These are phyloP conservation scores for Hypercompe scribonia DNA, from an alignment of 2,888 invertebrate species.

Conservation along the genomic window DNA sequence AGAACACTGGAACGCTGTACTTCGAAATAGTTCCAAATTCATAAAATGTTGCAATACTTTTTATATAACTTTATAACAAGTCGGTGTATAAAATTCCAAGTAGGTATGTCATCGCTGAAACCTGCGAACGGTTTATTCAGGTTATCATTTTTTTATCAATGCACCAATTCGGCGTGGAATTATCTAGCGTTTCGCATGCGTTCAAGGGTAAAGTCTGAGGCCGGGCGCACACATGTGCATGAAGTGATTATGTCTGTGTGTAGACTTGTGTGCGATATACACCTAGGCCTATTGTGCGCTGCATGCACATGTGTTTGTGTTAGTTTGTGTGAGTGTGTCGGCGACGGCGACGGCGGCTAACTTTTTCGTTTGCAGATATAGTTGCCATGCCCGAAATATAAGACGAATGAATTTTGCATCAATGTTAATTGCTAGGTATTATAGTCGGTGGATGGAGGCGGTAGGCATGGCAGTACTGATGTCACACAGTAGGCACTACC, in stretches of 20 bases:
- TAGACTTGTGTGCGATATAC: conserved; percentile 60
- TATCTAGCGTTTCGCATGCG: conserved; percentile 80
- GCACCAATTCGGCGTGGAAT: conserved; percentile 78
- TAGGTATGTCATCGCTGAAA: conserved; percentile 54
- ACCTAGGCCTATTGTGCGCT: conserved; percentile 76
- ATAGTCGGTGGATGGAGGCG: conserved; percentile 47
- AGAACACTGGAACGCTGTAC: background rate
- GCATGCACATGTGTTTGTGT: conserved; percentile 64
- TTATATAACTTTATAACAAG: conserved; percentile 5
- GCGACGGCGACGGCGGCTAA: conserved; percentile 72
- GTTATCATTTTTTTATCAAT: conserved; percentile 82
- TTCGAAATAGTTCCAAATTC: background rate
- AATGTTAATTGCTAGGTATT: conserved; percentile 75
- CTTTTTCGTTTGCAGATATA: conserved; percentile 81
- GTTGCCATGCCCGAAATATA: conserved; percentile 85
- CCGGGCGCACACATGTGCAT: conserved; percentile 71
- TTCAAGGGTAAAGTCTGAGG: conserved; percentile 84
- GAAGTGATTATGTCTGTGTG: conserved; percentile 58
- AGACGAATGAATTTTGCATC: conserved; percentile 78
- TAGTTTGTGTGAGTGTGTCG: conserved; percentile 70
- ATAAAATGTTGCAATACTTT: background rate
- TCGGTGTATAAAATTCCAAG: conserved; percentile 25
- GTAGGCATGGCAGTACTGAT: conserved; percentile 42
- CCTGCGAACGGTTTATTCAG: conserved; percentile 68
- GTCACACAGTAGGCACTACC: conserved; percentile 41